Evolutionary conservation across 2,113 vertebrate species (phyloP), one percentile per base, ranked within the genome.

Genomic region (Zapornia atra): DNA sequence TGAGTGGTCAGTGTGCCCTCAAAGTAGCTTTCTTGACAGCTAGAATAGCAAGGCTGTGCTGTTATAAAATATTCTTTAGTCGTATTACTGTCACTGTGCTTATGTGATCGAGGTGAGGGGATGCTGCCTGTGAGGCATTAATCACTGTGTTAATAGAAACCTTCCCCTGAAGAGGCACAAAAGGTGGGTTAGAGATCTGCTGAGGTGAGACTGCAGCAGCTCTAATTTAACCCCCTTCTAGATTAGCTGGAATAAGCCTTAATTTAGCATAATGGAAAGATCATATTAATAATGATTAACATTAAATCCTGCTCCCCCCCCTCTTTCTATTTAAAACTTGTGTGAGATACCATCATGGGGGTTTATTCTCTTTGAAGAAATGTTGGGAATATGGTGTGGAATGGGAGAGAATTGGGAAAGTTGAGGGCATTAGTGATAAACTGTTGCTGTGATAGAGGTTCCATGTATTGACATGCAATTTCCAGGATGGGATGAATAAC

Each of bases 191-290:
- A 42, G 48, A 59, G 44, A 76, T 51, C 33, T 60, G 59, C n/a
- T 0, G 1, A 73, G 88, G 70, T 82, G 81, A 94, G 65, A 11
- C 36, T 75, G 75, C 68, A 79, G 61, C 76, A 64, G 82, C 75
- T 95, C 80, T 56, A 42, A 46, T 77, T 82, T 57, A 92, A 77
- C 70, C 75, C 28, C 85, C 28, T 7, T 76, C 80, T 70, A 56
- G 83, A 95, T 95, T 64, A 94, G 3, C 57, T 71, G 60, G 78
- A 65, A 51, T 86, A 86, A 90, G 4, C 25, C 38, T 78, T 60
- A 31, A 82, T 88, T 90, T 90, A 61, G 79, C n/a, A 90, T 61
- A 96, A 92, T 44, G 38, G n/a, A 80, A 69, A 82, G 79, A 50
- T 90, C 1, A 1, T 72, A 44, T 88, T 94, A 86, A 38, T 61